Conservation (phyloP, 2,888 invertebrate genomes). For the Agrochola circellaris region DNA sequence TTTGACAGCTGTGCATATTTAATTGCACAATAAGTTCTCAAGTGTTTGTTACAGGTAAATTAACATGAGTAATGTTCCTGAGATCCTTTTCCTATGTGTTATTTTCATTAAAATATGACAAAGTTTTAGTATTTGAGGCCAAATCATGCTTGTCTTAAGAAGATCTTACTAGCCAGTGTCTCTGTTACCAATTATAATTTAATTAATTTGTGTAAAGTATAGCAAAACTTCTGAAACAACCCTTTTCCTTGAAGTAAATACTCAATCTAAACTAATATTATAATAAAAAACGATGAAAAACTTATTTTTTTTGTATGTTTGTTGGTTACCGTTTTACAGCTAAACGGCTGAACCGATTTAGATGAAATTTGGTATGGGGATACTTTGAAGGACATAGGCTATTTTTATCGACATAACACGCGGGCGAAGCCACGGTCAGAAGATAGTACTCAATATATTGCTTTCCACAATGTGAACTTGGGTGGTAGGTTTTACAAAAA, state of each 20-base stretch:
- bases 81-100: not conserved
- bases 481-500: no score
- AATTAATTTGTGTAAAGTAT: not conserved
- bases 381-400: no score
- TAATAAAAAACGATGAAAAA: no score
- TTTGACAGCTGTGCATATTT: not conserved
- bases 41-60: not conserved
- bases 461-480: no score
- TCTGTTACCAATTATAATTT: not conserved
- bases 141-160: no score
- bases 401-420: no score
- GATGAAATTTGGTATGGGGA: no score
- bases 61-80: not conserved
- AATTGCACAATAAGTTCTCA: conserved; percentile 15
- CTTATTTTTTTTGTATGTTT: no score
- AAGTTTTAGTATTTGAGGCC: not conserved
- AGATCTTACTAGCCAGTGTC: not conserved
- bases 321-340: no score
- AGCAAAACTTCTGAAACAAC: not conserved
- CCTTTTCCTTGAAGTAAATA: not conserved
- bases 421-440: no score
- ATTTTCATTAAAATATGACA: not conserved
- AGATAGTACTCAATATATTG: not conserved
- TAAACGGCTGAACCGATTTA: no score
- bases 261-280: not conserved